Evolutionary conservation across 2,888 invertebrate species (phyloP), one percentile per base, ranked within the genome.

Genomic region (Magallana nippona): DNA sequence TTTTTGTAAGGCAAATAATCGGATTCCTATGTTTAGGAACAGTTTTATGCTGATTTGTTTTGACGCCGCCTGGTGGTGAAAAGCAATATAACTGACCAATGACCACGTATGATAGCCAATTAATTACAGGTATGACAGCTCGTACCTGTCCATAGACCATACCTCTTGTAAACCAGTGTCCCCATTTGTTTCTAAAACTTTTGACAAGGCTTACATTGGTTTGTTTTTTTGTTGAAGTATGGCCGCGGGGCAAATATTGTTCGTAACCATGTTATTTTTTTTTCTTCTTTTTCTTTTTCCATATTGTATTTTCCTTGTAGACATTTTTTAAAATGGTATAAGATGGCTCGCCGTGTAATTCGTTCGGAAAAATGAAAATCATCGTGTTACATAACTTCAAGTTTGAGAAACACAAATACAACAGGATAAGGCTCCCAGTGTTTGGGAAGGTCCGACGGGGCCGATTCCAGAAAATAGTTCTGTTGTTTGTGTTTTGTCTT

Each of bases 41-140:
- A 44, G 17, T 60, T 60, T 60, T n/a, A n/a, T 11, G n/a, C 11
- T 17, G n/a, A 60, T 60, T 60, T 15, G n/a, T 60, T 71, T 22
- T 71, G 71, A 22, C 71, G 71, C 71, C 71, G 27, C 71, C 22
- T 71, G 71, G 71, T 32, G 71, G 22, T 71, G 71, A 17, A 60
- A 15, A 32, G 71, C 71, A 27, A 22, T 71, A 22, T 71, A 27
- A 71, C 22, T 71, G 71, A 27, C 27, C 71, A 27, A 15, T 71
- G 71, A 71, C 71, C 15, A 32, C 71, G 15, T 19, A 19, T 10
- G 19, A 71, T 22, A 32, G 22, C 71, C 22, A 27, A 15, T 71
- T 71, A 71, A 71, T 71, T 71, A 71, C 71, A 71, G 5, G 71
- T 11, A 27, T 27, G 71, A 71, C 27, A 71, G 27, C 19, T n/a